phyloP scores from a whole-genome alignment of 2,113 vertebrate genomes.

The Hippocampus comes region DNA sequence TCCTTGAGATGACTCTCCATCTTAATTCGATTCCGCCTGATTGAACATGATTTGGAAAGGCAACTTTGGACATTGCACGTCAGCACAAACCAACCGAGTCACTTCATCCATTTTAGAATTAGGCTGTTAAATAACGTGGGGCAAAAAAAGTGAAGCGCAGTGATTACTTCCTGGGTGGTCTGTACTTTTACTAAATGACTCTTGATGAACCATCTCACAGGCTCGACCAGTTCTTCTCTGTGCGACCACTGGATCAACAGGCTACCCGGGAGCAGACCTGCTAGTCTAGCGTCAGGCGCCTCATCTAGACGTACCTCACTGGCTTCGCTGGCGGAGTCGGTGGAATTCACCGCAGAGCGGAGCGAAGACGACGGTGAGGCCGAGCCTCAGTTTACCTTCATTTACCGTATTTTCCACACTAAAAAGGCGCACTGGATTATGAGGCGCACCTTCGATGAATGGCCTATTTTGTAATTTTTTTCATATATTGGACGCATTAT shows the following conservation, averaged over 20 bases:
- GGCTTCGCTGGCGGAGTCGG: conserved; percentile 89
- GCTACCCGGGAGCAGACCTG: conserved; percentile 87
- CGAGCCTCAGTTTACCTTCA: neutral
- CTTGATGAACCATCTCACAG: conserved; percentile 64
- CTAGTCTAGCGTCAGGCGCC: conserved; percentile 89
- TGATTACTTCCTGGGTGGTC: neutral
- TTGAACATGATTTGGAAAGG: neutral
- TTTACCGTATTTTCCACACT: too few relatives aligned
- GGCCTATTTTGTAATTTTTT: too few relatives aligned
- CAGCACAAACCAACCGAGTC: neutral
- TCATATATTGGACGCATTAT: too few relatives aligned
- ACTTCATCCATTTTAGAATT: neutral
- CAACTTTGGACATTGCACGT: neutral
- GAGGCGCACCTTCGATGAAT: too few relatives aligned
- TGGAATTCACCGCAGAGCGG: conserved; percentile 85
- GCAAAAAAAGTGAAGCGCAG: neutral
- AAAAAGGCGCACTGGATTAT: too few relatives aligned
- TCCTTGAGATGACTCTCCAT: too few relatives aligned
- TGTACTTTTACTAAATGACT: neutral
- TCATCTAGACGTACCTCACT: conserved; percentile 92
- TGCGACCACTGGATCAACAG: conserved; percentile 98
- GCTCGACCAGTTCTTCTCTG: conserved; percentile 95
- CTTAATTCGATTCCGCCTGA: too few relatives aligned
- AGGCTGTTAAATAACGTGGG: neutral
- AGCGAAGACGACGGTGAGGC: conserved; percentile 91